Evolutionary conservation across 2,888 invertebrate species (phyloP).

Genomic region (Lasioglossum lativentre): DNA sequence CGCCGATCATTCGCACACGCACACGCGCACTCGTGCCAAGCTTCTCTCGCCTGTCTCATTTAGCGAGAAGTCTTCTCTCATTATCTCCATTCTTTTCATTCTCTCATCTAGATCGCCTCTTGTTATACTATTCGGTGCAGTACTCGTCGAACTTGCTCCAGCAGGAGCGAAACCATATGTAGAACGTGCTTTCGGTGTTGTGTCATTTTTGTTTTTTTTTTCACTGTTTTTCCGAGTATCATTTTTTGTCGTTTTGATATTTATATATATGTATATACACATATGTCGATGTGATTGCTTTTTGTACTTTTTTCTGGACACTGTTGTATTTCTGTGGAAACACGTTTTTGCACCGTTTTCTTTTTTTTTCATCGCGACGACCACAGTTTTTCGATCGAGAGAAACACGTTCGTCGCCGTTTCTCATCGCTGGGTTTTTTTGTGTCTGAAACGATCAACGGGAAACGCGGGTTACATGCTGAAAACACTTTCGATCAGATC

Average conservation of each 20-base stretch:
- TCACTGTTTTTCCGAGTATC: background rate
- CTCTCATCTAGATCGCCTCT: slow-evolving; percentile 29
- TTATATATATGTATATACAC: background rate
- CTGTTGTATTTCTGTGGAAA: background rate
- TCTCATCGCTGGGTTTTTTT: background rate
- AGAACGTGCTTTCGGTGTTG: slow-evolving; percentile 68
- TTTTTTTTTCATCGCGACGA: background rate
- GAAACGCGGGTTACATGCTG: background rate
- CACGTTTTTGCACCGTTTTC: background rate
- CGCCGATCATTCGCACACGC: slow-evolving; percentile 37
- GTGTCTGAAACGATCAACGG: background rate
- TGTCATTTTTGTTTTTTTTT: slow-evolving; percentile 28
- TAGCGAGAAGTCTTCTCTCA: slow-evolving; percentile 26
- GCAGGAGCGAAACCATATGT: slow-evolving; percentile 8
- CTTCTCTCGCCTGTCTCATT: slow-evolving; percentile 45
- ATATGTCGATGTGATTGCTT: slow-evolving; percentile 8
- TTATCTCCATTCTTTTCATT: slow-evolving; percentile 12
- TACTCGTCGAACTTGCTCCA: background rate
- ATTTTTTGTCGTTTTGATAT: slow-evolving; percentile 41
- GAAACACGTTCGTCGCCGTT: background rate
- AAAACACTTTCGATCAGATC: background rate
- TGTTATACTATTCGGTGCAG: slow-evolving; percentile 20
- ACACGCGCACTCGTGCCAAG: slow-evolving; percentile 39
- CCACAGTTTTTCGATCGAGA: background rate
- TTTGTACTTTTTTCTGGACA: slow-evolving; percentile 10